Base-by-base conservation (phyloP, 1,140 invertebrate species). In the Dendroctonus ponderosae region DNA sequence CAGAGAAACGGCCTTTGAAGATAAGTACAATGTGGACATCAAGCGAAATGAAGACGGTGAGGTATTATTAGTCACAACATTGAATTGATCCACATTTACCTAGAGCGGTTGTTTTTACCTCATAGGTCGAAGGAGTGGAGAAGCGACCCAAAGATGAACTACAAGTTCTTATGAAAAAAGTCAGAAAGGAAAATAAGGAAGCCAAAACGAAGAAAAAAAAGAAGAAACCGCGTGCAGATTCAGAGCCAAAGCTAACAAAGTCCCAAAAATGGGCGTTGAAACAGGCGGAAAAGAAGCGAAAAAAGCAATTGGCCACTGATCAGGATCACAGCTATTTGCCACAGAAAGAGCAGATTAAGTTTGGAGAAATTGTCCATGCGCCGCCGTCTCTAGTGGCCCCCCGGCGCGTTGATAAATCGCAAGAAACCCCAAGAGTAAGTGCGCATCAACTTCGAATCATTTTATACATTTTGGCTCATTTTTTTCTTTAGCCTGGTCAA, bases 351-450 rank as follows among this genome's bases (percentile, higher is more conserved):
- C 76, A 82, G 61, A 78, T 89, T 44, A 72, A 81, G 72, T 90
- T 90, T 80, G 87, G 87, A 3, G 89, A 89, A 73, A 78, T 86
- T 56, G 83, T 77, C n/a, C 84, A 88, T 74, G 85, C 81, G 62
- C 88, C 88, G 11, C 88, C 88, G 15, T 76, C 77, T 67, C 75
- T 89, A 0, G 81, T 75, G 64, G 68, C 77, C 44, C 84, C 85
- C 3, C 80, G 76, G 66, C 82, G 82, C 71, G 79, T 79, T 43
- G 70, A 80, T 76, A 68, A 66, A 52, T 48, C 66, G 49, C 60
- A 72, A 39, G 79, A 68, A 56, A 78, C 75, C 2, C 68, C 75
- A 2, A 79, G 83, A 73, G 82, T 84, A 79, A 78, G 75, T 56
- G 8, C 8, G 26, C 26, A 26, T 26, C 26, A 26, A 26, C 3